Evolutionary conservation across 2,113 vertebrate species (phyloP), one percentile per base, ranked within the genome.

Genomic region (Oenanthe melanoleuca): DNA sequence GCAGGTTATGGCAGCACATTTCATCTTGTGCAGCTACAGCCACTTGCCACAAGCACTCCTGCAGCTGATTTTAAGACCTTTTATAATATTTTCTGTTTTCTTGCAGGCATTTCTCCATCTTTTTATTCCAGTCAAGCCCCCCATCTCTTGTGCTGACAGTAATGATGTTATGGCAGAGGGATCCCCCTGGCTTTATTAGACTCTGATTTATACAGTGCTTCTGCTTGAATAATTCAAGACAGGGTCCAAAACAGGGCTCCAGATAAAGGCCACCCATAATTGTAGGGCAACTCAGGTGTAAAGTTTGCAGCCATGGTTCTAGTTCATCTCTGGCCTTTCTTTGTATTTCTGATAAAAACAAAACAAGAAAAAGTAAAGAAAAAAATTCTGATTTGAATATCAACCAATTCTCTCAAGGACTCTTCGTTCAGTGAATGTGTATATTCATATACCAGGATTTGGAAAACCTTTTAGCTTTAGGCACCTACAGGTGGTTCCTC

Each of bases 151-250:
- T 1, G 1, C 86, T 69, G 40, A 33, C 77, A 29, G 79, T 45
- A 63, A 47, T 34, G 79, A 33, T 79, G 42, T 69, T 78, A 56
- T 20, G 31, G 84, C 70, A 91, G 80, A 80, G 55, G 56, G 37
- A 56, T 45, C 29, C 57, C 78, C 45, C 52, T 0, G 9, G 40
- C 78, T 83, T 84, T 70, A 21, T 63, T 79, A 83, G 53, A 28
- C 45, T 38, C 49, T 34, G 12, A 31, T 72, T 80, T 86, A 33
- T 28, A 25, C 33, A 34, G n/a, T 65, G 38, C 38, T 91, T 34
- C 57, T 81, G 49, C 53, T 83, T 87, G 69, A 91, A 83, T 88
- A 91, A 89, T 91, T 85, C 60, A 88, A 88, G 50, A n/a, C 10
- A 50, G 21, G 29, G 63, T 19, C 53, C 75, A 83, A 63, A 80